Base-by-base conservation (phyloP, 2,113 vertebrate species). In the Empidonax alnorum region DNA sequence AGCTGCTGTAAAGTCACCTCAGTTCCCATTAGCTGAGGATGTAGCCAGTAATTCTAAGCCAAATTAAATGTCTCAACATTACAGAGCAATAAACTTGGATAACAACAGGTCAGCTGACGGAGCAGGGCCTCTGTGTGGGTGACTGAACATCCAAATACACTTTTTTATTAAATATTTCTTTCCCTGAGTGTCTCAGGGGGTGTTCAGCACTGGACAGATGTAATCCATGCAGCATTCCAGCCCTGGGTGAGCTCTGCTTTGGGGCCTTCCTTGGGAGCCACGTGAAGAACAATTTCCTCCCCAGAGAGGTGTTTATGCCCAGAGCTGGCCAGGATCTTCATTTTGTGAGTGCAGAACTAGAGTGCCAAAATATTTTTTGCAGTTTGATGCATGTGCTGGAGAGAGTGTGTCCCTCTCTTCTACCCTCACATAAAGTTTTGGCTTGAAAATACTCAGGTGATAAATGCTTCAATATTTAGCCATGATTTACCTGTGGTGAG, bases 381-480 rank as follows among this genome's bases (percentile, higher is more conserved):
- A 25, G 19, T 58, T 96, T 33, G 90, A 41, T 61, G 75, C 59
- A 59, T 77, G 86, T 39, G 72, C 86, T 66, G 2, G 46, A 46
- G 65, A 17, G 81, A 84, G 19, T 1, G n/a, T 71, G 41, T 27
- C 20, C 83, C 76, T 84, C 69, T 69, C 65, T 75, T 49, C 84
- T 49, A 19, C n/a, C 87, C 91, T 96, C 65, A 3, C 61, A 55
- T 90, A 35, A 96, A 93, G 94, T 90, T 90, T 95, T 96, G 93
- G 68, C 97, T 97, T 81, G 93, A 84, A 95, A 94, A 85, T 87
- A 87, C 88, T 17, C 75, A 68, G 73, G 94, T 98, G 97, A 98
- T 96, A 96, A 97, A 98, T 97, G 96, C 95, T 90, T 93, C 97
- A 95, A 41, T 97, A 96, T 97, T 97, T 97, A 98, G 95, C 96